Evolutionary conservation across 2,797 vertebrate genomes (phyloP).

Genomic region (Arrhamphus sclerolepis): DNA sequence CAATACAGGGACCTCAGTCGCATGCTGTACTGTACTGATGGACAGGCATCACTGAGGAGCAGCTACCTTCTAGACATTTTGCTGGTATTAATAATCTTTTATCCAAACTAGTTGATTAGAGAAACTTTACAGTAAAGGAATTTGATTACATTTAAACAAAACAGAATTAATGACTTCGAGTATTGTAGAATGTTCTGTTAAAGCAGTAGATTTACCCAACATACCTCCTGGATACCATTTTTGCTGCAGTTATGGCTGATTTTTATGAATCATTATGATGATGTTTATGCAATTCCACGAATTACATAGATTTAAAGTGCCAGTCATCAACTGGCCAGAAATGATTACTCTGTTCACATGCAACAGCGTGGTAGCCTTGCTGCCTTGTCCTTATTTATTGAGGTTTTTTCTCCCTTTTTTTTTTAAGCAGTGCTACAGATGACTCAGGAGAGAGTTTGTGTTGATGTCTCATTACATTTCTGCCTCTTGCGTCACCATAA

Average conservation of each 20-base stretch:
- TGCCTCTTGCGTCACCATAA: slow-evolving; percentile 64
- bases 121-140: not conserved
- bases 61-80: slow-evolving; percentile 26
- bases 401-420: slow-evolving; percentile 57
- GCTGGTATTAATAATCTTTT: slow-evolving; percentile 14
- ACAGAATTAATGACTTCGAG: not conserved
- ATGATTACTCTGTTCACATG: slow-evolving; percentile 60
- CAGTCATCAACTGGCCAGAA: slow-evolving; percentile 57
- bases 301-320: slow-evolving; percentile 54
- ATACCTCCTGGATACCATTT: slow-evolving; percentile 3
- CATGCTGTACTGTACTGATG: slow-evolving; percentile 36
- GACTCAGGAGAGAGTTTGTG: slow-evolving; percentile 64
- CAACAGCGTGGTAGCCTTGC: slow-evolving; percentile 52
- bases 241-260: slow-evolving; percentile 29
- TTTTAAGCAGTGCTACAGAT: slow-evolving; percentile 38
- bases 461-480: slow-evolving; percentile 71
- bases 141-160: not conserved
- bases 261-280: slow-evolving; percentile 50
- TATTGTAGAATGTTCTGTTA: slow-evolving; percentile 13
- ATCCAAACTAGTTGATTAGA: slow-evolving; percentile 5
- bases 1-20: slow-evolving; percentile 25
- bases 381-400: slow-evolving; percentile 69
- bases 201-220: slow-evolving; percentile 21
- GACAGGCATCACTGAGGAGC: slow-evolving; percentile 33
- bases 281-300: slow-evolving; percentile 45